phyloP scores from a whole-genome alignment of 2,888 invertebrate species.

The Barypeithes pellucidus region DNA sequence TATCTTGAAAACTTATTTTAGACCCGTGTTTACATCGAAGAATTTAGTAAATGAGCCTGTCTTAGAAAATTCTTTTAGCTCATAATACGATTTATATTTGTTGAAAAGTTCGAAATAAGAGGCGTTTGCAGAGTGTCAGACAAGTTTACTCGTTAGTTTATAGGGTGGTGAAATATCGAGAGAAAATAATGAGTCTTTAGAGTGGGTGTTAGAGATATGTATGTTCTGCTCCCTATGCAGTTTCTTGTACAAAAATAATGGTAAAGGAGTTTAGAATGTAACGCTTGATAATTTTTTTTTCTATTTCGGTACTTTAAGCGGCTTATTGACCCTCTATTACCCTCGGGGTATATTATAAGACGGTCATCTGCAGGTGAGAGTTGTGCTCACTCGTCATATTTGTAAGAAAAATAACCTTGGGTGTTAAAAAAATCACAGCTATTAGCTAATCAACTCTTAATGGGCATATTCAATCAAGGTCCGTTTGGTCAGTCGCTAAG shows the following conservation, averaged over 20 bases:
- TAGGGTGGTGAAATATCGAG: constrained; percentile 40
- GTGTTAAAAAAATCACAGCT: too few species aligned
- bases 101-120: constrained; percentile 44
- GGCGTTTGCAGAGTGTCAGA: constrained; percentile 31
- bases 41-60: constrained; percentile 54
- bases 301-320: too few species aligned
- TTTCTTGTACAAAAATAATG: constrained; percentile 10
- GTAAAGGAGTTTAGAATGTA: constrained; percentile 1
- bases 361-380: too few species aligned
- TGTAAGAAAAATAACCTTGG: too few species aligned
- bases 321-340: too few species aligned
- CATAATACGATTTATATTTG: constrained; percentile 46
- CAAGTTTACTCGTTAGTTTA: constrained; percentile 37
- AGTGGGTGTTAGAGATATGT: constrained; percentile 35
- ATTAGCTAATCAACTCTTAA: too few species aligned
- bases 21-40: constrained; percentile 48
- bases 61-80: constrained; percentile 47
- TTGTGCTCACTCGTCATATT: too few species aligned
- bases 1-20: constrained; percentile 39
- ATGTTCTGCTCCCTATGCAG: constrained; percentile 3
- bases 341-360: too few species aligned
- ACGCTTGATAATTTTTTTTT: too few species aligned
- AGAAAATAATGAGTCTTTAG: constrained; percentile 28
- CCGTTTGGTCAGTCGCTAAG: too few species aligned
- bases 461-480: too few species aligned